phyloP scores from a whole-genome alignment of 2,888 invertebrate genomes.

The Eumacrocentrus americanus region DNA sequence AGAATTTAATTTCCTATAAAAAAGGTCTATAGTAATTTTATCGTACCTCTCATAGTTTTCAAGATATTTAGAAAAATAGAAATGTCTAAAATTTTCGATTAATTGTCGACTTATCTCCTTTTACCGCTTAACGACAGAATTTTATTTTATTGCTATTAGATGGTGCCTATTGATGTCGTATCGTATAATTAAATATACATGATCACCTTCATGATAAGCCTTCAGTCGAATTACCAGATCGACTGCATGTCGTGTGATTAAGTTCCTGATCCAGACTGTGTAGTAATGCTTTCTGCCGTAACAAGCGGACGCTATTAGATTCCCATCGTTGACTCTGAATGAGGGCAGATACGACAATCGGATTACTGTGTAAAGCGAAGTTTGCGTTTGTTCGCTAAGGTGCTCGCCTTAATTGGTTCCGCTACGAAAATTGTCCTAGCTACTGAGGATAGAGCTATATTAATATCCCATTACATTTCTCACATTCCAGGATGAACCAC shows the following conservation, averaged over 20 bases:
- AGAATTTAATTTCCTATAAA: too few species aligned
- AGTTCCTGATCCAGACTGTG: constrained; percentile 32
- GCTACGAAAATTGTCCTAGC: not conserved
- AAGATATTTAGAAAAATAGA: too few species aligned
- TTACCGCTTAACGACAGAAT: too few species aligned
- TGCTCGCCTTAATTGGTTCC: not conserved
- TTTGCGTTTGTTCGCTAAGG: not conserved
- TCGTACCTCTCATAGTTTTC: too few species aligned
- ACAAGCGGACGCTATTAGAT: not conserved
- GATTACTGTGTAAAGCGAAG: not conserved
- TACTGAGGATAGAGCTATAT: not conserved
- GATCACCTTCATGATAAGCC: not conserved
- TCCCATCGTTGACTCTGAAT: not conserved
- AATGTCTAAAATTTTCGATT: too few species aligned
- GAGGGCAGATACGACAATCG: not conserved
- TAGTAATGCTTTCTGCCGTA: not conserved
- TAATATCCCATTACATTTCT: not conserved
- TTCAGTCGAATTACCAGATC: not conserved
- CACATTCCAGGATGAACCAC: not conserved
- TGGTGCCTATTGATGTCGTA: not conserved
- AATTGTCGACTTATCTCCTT: too few species aligned
- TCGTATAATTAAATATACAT: not conserved
- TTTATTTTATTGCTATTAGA: too few species aligned
- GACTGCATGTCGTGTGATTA: constrained; percentile 5
- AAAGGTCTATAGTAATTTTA: too few species aligned